Conservation (phyloP, 2,888 invertebrate genomes). For the Leptinotarsa rubiginosa region DNA sequence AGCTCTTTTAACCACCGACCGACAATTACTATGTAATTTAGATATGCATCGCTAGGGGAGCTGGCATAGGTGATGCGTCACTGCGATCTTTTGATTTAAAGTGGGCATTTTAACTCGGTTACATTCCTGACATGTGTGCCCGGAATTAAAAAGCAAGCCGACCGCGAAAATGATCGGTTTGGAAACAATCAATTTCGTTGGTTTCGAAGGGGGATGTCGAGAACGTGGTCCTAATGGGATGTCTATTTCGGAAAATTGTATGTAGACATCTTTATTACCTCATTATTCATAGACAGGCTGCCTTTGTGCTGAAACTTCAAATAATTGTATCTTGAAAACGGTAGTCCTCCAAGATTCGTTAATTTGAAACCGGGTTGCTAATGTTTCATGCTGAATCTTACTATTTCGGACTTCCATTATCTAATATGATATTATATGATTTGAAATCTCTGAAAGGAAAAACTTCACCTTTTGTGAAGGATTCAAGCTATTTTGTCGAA, state of each 20-base stretch:
- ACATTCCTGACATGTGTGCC: constrained; percentile 35
- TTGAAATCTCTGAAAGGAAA: too few species aligned
- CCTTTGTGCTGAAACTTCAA: too few species aligned
- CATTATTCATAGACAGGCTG: too few species aligned
- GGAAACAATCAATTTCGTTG: constrained; percentile 33
- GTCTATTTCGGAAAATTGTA: constrained; percentile 1
- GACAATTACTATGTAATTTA: constrained; percentile 67
- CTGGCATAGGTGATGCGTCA: constrained; percentile 28
- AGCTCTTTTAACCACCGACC: constrained; percentile 67
- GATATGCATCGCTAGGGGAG: constrained; percentile 62
- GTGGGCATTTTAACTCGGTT: constrained; percentile 29
- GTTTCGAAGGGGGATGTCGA: constrained; percentile 5
- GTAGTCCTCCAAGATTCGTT: too few species aligned
- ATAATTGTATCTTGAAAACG: too few species aligned
- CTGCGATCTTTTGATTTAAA: constrained; percentile 41
- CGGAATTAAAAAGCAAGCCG: constrained; percentile 36
- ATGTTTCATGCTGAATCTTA: too few species aligned
- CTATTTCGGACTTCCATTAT: too few species aligned
- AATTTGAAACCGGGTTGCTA: too few species aligned
- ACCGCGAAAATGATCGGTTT: constrained; percentile 37
- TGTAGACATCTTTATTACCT: neutral
- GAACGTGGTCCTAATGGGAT: constrained; percentile 2
- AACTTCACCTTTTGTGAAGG: too few species aligned
- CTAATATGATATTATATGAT: too few species aligned
- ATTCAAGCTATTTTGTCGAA: too few species aligned